A percentile compares a stretch with the other conserved stretches of the same genome.
phyloP scores from a whole-genome alignment of 2,888 invertebrate genomes.

The Leucoptera coffeella region DNA sequence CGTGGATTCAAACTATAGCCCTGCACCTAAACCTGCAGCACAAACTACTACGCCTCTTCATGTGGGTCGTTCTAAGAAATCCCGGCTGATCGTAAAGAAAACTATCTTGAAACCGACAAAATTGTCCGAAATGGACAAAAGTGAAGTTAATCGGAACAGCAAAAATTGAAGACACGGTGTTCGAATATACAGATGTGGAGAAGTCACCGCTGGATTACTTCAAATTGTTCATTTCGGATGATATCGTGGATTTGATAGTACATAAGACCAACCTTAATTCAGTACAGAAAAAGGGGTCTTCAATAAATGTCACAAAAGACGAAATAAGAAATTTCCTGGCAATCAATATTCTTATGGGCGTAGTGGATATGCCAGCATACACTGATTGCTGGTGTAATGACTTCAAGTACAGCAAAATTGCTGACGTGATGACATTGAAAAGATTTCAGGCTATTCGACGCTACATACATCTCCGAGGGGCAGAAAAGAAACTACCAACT shows the following conservation, averaged over 20 bases:
- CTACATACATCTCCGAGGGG: slow-evolving; percentile 3
- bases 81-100: no score
- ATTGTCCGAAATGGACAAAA: no score
- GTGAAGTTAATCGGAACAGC: no score
- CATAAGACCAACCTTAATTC: background rate
- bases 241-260: background rate
- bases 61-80: no score
- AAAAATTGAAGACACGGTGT: no score
- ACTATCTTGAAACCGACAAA: no score
- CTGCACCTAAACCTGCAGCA: no score
- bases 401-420: background rate
- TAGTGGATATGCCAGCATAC: background rate
- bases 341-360: background rate
- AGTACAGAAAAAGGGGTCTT: background rate
- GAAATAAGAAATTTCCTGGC: background rate
- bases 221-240: background rate
- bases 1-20: no score
- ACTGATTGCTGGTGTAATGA: background rate
- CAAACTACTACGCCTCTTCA: no score
- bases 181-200: no score
- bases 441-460: background rate
- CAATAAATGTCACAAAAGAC: background rate
- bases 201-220: no score
- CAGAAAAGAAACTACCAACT: background rate
- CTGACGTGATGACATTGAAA: slow-evolving; percentile 1